A percentile compares a stretch with the other conserved stretches of the same genome.
These are phyloP conservation scores for Cremastobaeus sp. DNA, from an alignment of 2,888 invertebrate genomes.

Conservation along the genomic window DNA sequence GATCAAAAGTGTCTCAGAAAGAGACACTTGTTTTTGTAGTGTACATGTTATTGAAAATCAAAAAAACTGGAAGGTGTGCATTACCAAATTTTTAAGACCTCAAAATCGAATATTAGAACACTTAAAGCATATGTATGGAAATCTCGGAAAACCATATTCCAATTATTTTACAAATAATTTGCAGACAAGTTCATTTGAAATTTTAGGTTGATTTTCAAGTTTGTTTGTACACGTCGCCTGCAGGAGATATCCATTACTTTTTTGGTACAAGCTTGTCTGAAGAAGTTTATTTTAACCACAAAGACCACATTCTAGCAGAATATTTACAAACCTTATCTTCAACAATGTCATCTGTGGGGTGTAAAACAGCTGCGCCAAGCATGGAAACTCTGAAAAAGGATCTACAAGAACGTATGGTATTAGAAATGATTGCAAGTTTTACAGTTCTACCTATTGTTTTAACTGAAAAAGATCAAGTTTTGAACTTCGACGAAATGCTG, in stretches of 20 bases:
- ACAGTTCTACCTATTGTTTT: constrained; percentile 68
- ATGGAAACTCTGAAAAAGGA: constrained; percentile 59
- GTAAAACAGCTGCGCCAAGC: constrained; percentile 67
- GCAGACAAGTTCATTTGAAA: constrained; percentile 30
- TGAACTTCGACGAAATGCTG: constrained; percentile 68
- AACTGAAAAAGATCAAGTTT: constrained; percentile 65
- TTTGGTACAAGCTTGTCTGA: constrained; percentile 74
- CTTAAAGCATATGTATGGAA: too few relatives aligned
- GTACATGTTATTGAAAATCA: too few relatives aligned
- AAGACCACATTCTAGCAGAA: constrained; percentile 64
- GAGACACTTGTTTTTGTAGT: too few relatives aligned
- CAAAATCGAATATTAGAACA: too few relatives aligned
- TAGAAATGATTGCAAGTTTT: constrained; percentile 65
- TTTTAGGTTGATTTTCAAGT: constrained; percentile 79
- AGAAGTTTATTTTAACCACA: constrained; percentile 63
- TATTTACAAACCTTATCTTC: constrained; percentile 63
- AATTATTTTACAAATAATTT: too few relatives aligned
- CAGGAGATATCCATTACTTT: constrained; percentile 79
- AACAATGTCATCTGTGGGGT: constrained; percentile 68
- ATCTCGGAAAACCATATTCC: too few relatives aligned
- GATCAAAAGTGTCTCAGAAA: too few relatives aligned
- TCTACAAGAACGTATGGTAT: constrained; percentile 61
- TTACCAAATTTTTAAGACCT: too few relatives aligned
- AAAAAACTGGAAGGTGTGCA: too few relatives aligned
- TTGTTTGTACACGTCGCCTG: constrained; percentile 76